Conservation (phyloP, 2,888 invertebrate genomes). For the Melieria picta region DNA sequence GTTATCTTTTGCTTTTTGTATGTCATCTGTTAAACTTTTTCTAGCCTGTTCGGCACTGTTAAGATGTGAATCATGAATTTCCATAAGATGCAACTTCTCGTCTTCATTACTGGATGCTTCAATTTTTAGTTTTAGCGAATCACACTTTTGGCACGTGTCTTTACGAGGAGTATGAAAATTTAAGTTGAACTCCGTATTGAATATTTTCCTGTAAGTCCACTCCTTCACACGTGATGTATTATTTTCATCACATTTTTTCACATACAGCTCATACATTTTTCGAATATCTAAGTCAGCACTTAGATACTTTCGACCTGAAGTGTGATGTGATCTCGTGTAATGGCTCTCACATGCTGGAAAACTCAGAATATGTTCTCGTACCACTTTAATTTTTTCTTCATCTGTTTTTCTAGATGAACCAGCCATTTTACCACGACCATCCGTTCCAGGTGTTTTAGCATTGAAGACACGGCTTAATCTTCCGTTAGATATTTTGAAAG, state of each 20-base stretch:
- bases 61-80: slow-evolving; percentile 49
- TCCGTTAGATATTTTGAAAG: slow-evolving; percentile 11
- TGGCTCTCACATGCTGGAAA: slow-evolving; percentile 3
- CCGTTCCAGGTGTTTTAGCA: slow-evolving; percentile 29
- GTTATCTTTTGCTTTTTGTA: slow-evolving; percentile 36
- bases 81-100: slow-evolving; percentile 43
- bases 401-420: slow-evolving; percentile 38
- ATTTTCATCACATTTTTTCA: slow-evolving; percentile 28
- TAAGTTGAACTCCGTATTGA: slow-evolving; percentile 44
- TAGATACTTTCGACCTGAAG: slow-evolving; percentile 20
- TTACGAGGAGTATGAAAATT: slow-evolving; percentile 48
- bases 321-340: slow-evolving; percentile 20
- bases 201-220: slow-evolving; percentile 38
- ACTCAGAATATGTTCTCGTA: too few relatives aligned
- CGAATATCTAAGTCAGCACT: slow-evolving; percentile 24
- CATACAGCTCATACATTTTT: slow-evolving; percentile 25
- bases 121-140: slow-evolving; percentile 50
- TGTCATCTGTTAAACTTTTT: slow-evolving; percentile 38
- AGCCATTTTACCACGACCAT: slow-evolving; percentile 36
- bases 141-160: slow-evolving; percentile 51
- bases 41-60: slow-evolving; percentile 49
- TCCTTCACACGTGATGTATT: slow-evolving; percentile 30
- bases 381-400: slow-evolving; percentile 16
- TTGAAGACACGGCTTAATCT: slow-evolving; percentile 33
- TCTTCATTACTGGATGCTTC: slow-evolving; percentile 47